These are phyloP conservation scores for Camelus bactrianus DNA, from an alignment of 2,113 vertebrate species.

Conservation along the genomic window DNA sequence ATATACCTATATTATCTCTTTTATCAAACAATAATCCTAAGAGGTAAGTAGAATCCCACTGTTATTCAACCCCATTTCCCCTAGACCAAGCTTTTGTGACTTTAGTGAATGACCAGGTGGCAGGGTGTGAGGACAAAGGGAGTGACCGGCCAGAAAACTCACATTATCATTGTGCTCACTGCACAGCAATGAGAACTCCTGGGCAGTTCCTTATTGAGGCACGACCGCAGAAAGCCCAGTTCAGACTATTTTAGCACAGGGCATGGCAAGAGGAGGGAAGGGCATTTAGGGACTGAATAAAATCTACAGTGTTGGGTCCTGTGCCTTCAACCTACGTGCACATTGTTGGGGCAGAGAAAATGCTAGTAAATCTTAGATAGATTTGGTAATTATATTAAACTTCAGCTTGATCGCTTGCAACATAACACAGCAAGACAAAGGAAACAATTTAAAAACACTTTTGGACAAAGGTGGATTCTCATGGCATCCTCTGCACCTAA, in stretches of 20 bases:
- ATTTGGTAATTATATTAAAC: background rate
- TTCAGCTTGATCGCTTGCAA: background rate
- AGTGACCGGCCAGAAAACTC: background rate
- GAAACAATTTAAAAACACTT: background rate
- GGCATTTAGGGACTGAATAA: background rate
- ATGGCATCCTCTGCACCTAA: background rate
- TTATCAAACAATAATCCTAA: background rate
- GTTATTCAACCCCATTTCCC: background rate
- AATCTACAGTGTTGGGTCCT: background rate
- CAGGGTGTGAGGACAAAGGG: background rate
- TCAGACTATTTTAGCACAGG: background rate
- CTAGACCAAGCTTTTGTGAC: background rate
- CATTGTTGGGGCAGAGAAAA: background rate
- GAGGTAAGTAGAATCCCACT: background rate
- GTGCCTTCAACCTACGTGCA: background rate
- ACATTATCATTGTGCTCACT: background rate
- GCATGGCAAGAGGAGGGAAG: background rate
- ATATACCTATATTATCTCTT: background rate
- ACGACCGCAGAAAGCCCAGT: background rate
- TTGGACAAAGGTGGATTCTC: background rate
- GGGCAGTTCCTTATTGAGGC: background rate
- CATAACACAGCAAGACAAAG: background rate
- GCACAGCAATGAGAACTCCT: background rate
- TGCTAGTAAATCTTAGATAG: background rate
- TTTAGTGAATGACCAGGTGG: background rate